Evolutionary conservation across 2,113 vertebrate genomes (phyloP).

Genomic region (Psophia crepitans): DNA sequence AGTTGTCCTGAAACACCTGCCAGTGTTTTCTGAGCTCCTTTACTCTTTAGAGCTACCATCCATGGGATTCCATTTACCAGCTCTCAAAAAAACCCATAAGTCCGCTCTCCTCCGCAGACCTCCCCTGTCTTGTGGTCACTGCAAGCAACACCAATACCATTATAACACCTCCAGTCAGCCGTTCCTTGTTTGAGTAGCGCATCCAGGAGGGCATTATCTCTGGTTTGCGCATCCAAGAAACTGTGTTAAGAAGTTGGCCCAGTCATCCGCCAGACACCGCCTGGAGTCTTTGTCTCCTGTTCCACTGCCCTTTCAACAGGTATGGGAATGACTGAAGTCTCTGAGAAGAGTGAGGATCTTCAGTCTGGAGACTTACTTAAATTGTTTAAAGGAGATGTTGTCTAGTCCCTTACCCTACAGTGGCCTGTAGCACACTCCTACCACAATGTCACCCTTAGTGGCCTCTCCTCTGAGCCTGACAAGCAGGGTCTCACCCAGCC

Average conservation of each 20-base stretch:
- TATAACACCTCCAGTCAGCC: neutral
- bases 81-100: neutral
- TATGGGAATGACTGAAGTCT: neutral
- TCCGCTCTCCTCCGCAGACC: neutral
- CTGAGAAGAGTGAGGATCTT: neutral
- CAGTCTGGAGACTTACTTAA: neutral
- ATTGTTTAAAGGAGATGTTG: neutral
- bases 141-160: accelerated
- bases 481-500: neutral
- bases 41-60: neutral
- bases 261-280: neutral
- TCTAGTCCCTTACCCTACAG: neutral
- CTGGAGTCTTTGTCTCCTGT: neutral
- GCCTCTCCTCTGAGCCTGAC: neutral
- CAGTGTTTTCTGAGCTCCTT: neutral
- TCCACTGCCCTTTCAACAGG: neutral
- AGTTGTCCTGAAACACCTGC: neutral
- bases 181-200: neutral
- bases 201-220: neutral
- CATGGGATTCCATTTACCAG: neutral
- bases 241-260: neutral
- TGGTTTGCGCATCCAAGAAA: neutral
- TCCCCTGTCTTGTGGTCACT: neutral
- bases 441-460: neutral
- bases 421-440: neutral